Evolutionary conservation across 30 jellyfish, hydroid and myxozoan genomes (phyloP).

Genomic region (Catostylus mosaicus): DNA sequence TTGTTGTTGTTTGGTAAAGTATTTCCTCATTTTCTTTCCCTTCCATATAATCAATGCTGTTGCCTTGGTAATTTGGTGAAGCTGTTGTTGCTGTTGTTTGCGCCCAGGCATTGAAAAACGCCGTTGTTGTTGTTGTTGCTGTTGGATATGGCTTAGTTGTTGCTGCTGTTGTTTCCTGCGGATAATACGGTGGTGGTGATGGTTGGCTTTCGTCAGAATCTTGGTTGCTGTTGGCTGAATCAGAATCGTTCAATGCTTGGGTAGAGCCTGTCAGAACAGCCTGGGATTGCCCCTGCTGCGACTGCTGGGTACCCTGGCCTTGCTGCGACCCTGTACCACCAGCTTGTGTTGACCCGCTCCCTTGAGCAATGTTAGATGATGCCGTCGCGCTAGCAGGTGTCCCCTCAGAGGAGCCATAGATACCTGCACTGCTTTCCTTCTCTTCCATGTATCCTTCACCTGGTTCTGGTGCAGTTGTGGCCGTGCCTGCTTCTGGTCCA

Average conservation of each 20-base stretch:
- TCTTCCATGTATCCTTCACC: not conserved
- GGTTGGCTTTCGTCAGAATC: not conserved
- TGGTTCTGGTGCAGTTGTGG: not conserved
- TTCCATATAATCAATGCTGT: constrained; percentile 46
- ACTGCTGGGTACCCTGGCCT: not conserved
- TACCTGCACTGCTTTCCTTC: not conserved
- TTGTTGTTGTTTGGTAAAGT: constrained; percentile 34
- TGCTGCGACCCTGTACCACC: not conserved
- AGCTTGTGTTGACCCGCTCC: constrained; percentile 1
- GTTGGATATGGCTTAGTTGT: constrained; percentile 21
- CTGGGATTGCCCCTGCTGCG: constrained; percentile 1
- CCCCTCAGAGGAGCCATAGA: not conserved
- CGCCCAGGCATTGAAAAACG: constrained; percentile 24
- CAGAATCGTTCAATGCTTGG: not conserved
- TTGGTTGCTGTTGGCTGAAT: constrained; percentile 4
- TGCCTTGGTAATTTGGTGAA: constrained; percentile 4
- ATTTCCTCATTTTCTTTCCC: constrained; percentile 37
- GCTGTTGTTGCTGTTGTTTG: constrained; percentile 13
- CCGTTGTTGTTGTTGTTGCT: not conserved
- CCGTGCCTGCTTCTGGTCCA: not conserved
- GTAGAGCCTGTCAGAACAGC: constrained; percentile 33
- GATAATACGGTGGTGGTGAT: constrained; percentile 52
- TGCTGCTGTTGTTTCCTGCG: constrained; percentile 37
- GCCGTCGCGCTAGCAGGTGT: not conserved
- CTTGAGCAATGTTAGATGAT: constrained; percentile 19